Evolutionary conservation across 2,888 invertebrate genomes (phyloP).

Genomic region (Drosophila flavopinicola): DNA sequence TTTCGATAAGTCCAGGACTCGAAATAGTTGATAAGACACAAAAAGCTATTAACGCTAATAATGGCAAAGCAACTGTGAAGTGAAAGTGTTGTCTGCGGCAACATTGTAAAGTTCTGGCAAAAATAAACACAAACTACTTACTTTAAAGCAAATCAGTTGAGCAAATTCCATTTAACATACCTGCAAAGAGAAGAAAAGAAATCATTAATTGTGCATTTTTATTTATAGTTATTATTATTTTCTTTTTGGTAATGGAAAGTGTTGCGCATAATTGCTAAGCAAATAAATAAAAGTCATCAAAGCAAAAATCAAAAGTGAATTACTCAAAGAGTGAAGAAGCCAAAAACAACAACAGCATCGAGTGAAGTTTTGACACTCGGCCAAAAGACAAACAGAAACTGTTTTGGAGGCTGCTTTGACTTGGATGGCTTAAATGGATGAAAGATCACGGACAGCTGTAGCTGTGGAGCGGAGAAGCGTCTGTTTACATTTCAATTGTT

Average conservation of each 20-base stretch:
- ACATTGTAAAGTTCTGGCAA: neutral
- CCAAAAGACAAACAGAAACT: slow-evolving; percentile 46
- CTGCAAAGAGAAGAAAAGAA: slow-evolving; percentile 39
- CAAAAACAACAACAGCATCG: slow-evolving; percentile 12
- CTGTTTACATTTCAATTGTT: slow-evolving; percentile 79
- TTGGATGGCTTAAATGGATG: slow-evolving; percentile 34
- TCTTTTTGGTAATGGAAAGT: slow-evolving; percentile 41
- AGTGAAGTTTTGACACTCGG: slow-evolving; percentile 57
- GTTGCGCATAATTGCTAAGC: slow-evolving; percentile 57
- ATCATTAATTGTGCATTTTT: slow-evolving; percentile 16
- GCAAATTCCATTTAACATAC: slow-evolving; percentile 39
- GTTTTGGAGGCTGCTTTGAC: slow-evolving; percentile 26
- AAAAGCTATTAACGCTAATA: slow-evolving; percentile 24
- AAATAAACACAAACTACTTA: slow-evolving; percentile 12
- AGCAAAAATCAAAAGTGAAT: slow-evolving; percentile 45
- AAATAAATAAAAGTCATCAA: slow-evolving; percentile 59
- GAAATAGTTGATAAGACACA: slow-evolving; percentile 13
- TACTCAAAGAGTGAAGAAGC: slow-evolving; percentile 36
- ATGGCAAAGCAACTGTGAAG: neutral
- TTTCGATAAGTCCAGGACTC: slow-evolving; percentile 38
- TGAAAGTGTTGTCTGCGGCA: neutral
- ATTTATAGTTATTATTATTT: slow-evolving; percentile 1
- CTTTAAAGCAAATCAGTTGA: slow-evolving; percentile 6
- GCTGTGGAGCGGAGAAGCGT: neutral
- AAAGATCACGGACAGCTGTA: slow-evolving; percentile 7